phyloP scores from a whole-genome alignment of 2,113 vertebrate genomes.

The Melospiza melodia region DNA sequence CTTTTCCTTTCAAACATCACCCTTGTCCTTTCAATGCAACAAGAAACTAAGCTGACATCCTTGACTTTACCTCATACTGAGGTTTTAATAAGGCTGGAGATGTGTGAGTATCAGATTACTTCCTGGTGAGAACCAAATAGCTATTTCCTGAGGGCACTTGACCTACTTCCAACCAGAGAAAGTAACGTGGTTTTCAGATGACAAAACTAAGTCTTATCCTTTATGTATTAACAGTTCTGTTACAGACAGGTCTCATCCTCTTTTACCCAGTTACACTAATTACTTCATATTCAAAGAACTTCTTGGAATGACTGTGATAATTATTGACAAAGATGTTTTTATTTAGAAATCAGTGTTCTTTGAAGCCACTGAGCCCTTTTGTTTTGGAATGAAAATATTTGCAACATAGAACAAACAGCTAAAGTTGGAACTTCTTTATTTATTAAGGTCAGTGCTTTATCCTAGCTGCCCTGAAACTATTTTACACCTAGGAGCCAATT shows the following conservation, averaged over 20 bases:
- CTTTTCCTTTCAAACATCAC: neutral
- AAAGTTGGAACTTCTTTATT: neutral
- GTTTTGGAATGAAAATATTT: neutral
- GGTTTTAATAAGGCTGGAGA: slow-evolving; percentile 46
- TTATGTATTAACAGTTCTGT: neutral
- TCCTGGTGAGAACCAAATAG: slow-evolving; percentile 1
- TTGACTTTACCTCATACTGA: slow-evolving; percentile 10
- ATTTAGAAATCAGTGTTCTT: neutral
- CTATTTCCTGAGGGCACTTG: slow-evolving; percentile 49
- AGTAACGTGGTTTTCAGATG: slow-evolving; percentile 20
- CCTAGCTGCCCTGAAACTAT: neutral
- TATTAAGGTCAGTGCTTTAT: neutral
- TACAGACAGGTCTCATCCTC: neutral
- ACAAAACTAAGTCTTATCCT: slow-evolving; percentile 1
- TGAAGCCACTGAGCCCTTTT: neutral
- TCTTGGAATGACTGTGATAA: neutral
- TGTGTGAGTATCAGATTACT: slow-evolving; percentile 35
- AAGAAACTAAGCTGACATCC: slow-evolving; percentile 12
- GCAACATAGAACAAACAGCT: neutral
- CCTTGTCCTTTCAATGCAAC: neutral
- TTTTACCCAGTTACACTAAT: neutral
- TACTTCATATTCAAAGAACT: neutral
- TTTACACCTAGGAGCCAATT: neutral
- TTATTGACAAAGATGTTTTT: neutral
- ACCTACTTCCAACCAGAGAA: slow-evolving; percentile 38